Evolutionary conservation across 2,888 invertebrate genomes (phyloP).

Genomic region (Strigamia transsilvanica): DNA sequence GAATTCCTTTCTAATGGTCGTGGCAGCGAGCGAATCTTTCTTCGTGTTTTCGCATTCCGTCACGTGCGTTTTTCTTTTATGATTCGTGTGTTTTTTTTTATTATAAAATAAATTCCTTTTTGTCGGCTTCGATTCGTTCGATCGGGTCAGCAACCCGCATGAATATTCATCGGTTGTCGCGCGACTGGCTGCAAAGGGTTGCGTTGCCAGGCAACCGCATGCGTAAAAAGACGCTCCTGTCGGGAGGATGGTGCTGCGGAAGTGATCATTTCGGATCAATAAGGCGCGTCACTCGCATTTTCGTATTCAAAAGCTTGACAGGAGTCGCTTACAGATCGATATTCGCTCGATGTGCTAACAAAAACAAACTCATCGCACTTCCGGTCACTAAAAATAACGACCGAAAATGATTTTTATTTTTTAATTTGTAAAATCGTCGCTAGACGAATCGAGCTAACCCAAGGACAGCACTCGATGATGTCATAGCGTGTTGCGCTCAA

Average conservation of each 20-base stretch:
- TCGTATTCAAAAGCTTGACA: neutral
- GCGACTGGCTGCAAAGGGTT: constrained; percentile 30
- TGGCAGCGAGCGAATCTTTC: neutral
- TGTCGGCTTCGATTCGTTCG: neutral
- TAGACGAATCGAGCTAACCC: neutral
- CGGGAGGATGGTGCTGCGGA: neutral
- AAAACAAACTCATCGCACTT: neutral
- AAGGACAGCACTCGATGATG: neutral
- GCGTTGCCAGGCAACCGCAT: neutral
- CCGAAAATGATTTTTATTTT: no score
- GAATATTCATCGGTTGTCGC: neutral
- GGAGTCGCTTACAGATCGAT: neutral
- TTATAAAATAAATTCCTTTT: no score
- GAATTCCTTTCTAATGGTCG: neutral
- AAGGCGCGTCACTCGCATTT: neutral
- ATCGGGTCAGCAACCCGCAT: neutral
- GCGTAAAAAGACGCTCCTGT: constrained; percentile 9
- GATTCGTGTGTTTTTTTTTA: no score
- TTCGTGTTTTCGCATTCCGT: neutral
- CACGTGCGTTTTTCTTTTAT: neutral
- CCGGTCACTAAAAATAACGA: neutral
- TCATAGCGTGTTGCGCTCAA: neutral
- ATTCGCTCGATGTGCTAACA: neutral
- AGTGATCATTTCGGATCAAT: constrained; percentile 11
- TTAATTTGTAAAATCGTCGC: no score